A percentile compares a stretch with the other conserved stretches of the same genome.
Evolutionary conservation across 2,113 vertebrate genomes (phyloP).

Genomic region (Numenius arquata): DNA sequence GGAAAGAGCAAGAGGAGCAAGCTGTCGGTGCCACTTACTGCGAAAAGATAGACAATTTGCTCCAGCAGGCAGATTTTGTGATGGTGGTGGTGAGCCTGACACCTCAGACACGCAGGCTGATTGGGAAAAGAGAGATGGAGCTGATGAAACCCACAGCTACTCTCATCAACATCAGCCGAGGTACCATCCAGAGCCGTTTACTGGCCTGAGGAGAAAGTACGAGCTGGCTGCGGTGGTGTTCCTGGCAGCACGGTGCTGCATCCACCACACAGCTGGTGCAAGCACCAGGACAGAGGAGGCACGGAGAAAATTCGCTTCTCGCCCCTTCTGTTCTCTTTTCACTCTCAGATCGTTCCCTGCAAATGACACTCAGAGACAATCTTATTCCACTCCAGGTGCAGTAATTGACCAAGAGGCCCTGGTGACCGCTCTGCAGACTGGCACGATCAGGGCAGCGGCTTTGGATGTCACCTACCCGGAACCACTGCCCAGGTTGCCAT

Average conservation of each 20-base stretch:
- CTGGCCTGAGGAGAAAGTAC: accelerated
- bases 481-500: conserved; percentile 74
- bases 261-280: not conserved
- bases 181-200: not conserved
- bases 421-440: conserved; percentile 66
- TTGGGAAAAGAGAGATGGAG: conserved; percentile 69
- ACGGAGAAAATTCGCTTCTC: not conserved
- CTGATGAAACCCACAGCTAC: conserved; percentile 74
- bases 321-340: not conserved
- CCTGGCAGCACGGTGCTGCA: accelerated
- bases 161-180: conserved; percentile 75
- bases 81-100: conserved; percentile 68
- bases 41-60: conserved; percentile 62
- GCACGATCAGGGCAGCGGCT: conserved; percentile 51
- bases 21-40: conserved; percentile 66
- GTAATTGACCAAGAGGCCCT: conserved; percentile 77
- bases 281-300: not conserved
- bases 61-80: conserved; percentile 74
- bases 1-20: conserved; percentile 70
- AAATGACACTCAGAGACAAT: not conserved
- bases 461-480: conserved; percentile 77
- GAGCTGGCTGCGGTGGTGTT: not conserved
- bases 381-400: conserved; percentile 42
- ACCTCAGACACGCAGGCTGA: conserved; percentile 66
- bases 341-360: not conserved